Evolutionary conservation across 2,113 vertebrate species (phyloP).

Genomic region (Pituophis catenifer): DNA sequence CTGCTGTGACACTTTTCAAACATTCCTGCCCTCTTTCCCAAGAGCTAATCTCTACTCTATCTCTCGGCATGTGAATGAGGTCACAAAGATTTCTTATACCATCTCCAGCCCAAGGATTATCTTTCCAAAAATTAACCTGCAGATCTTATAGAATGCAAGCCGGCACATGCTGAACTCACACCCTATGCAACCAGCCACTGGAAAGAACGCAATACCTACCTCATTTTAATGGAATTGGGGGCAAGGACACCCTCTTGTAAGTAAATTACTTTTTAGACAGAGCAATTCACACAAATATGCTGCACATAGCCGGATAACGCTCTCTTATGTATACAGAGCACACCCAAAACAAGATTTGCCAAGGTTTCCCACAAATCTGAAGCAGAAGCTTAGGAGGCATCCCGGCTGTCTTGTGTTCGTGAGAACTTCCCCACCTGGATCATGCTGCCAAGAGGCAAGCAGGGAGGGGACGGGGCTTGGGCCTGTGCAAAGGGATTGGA

Average conservation of each 20-base stretch:
- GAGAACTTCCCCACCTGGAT: background rate
- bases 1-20: background rate
- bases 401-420: background rate
- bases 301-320: background rate
- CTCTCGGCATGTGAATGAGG: background rate
- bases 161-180: background rate
- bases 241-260: background rate
- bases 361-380: background rate
- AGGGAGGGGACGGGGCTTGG: too few species aligned
- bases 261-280: background rate
- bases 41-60: background rate
- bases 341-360: background rate
- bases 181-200: background rate
- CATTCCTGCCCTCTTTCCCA: background rate
- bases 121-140: background rate
- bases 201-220: background rate
- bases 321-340: background rate
- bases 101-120: background rate
- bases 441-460: too few species aligned
- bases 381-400: background rate
- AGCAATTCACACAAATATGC: background rate
- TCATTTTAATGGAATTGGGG: background rate
- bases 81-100: background rate
- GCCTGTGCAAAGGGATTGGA: background rate
- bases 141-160: background rate